Conservation (phyloP, 2,113 vertebrate genomes). For the Prionailurus bengalensis region DNA sequence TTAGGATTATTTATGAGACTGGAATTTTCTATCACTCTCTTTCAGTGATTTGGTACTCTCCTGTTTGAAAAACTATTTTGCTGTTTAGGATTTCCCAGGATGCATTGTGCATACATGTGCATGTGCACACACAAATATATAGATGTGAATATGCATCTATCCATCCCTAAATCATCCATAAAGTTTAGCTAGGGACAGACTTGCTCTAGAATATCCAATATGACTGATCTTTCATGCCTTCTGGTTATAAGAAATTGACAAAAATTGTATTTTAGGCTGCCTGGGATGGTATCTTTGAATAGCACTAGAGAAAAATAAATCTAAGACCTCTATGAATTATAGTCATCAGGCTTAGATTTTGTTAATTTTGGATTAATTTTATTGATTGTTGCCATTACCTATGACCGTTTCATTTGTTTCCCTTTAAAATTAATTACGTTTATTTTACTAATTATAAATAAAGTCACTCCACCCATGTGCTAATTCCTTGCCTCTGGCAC, state of each 20-base stretch:
- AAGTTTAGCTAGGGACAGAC: neutral
- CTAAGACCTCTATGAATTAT: neutral
- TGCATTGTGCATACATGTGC: neutral
- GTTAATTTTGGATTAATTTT: neutral
- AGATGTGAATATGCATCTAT: neutral
- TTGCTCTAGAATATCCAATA: neutral
- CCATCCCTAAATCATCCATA: neutral
- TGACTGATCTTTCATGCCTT: conserved; percentile 17
- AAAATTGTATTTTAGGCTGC: neutral
- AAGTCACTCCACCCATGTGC: neutral
- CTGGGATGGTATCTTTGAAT: neutral
- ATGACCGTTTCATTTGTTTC: conserved; percentile 47
- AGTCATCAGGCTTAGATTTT: neutral
- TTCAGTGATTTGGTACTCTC: neutral
- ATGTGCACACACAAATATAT: neutral
- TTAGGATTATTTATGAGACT: neutral
- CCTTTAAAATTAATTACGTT: conserved; percentile 57
- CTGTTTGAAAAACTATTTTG: conserved; percentile 23
- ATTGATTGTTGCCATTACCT: conserved; percentile 31
- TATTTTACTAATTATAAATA: conserved; percentile 16
- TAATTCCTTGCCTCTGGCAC: conserved; percentile 45
- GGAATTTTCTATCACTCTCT: neutral
- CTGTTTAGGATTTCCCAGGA: neutral
- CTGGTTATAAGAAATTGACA: neutral
- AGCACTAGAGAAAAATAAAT: conserved; percentile 24